Evolutionary conservation across 2,888 invertebrate species (phyloP), one percentile per base, ranked within the genome.

Genomic region (Drosophila longiperda): DNA sequence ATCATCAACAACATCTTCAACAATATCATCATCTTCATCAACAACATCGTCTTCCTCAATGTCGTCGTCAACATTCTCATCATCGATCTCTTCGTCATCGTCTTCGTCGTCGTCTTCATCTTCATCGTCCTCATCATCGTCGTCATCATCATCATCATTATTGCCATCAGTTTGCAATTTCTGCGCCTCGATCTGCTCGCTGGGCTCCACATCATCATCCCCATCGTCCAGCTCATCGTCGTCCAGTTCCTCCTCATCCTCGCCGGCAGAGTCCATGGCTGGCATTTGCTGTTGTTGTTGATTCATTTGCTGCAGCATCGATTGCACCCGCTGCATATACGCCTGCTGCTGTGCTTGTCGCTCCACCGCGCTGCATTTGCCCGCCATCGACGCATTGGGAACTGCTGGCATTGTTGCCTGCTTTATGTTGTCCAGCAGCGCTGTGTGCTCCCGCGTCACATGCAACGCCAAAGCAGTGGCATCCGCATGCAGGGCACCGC

Each of bases 401-500:
- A 61, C 62, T 2, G 45, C 45, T 5, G 80, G 76, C 34, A 79
- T n/a, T 0, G 81, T 67, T 5, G 73, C 77, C 55, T 81, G 82
- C 64, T 82, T 89, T 70, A 92, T 91, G 60, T 89, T 91, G 63
- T 92, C 88, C 66, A 93, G 70, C 3, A 93, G 80, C n/a, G 91
- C 91, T 0, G 92, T 82, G 76, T 93, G 93, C 45, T 86, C 82
- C 52, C 91, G 90, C 17, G 92, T 92, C 6, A 93, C 92, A 76
- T 93, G 93, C 52, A 80, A 66, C 0, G 92, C 92, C 73, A 93
- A 72, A 0, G 92, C 91, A 3, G 82, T 84, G n/a, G 92, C 90
- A 81, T 93, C 91, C 17, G 87, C 89, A 72, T 92, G 92, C 59
- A 92, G 68, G 0, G 90, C 87, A 2, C 92, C 92, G 55, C 93